A percentile compares a stretch with the other conserved stretches of the same genome.
Evolutionary conservation across 2,113 vertebrate genomes (phyloP).

Genomic region (Pseudorasbora parva): DNA sequence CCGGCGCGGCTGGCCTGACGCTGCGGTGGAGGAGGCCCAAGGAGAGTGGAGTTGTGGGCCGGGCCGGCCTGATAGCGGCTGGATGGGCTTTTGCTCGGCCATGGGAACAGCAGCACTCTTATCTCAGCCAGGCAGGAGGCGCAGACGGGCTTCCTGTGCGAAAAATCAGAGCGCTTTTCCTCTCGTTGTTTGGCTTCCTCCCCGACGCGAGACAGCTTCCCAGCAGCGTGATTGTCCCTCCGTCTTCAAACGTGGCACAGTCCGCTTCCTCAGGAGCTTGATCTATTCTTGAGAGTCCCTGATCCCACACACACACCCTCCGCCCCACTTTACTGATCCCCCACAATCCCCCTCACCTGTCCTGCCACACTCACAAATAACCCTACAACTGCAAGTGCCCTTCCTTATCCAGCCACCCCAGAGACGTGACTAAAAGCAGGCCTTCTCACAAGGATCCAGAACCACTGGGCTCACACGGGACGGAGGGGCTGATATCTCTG

Average conservation of each 20-base stretch:
- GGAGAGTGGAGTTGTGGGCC: conserved; percentile 77
- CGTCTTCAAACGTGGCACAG: conserved; percentile 99
- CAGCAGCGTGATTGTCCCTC: conserved; percentile 98
- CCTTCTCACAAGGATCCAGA: conserved; percentile 64
- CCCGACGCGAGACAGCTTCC: conserved; percentile 94
- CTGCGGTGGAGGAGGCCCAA: conserved; percentile 77
- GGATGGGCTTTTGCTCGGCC: conserved; percentile 90
- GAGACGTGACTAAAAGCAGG: conserved; percentile 59
- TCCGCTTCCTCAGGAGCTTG: conserved; percentile 97
- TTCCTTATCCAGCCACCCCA: conserved; percentile 58
- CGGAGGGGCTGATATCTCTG: conserved; percentile 48
- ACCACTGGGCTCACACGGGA: conserved; percentile 54
- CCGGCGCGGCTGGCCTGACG: conserved; percentile 75
- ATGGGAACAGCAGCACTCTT: conserved; percentile 95
- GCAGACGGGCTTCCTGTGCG: conserved; percentile 95
- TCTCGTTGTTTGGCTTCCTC: conserved; percentile 99
- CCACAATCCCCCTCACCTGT: conserved; percentile 56
- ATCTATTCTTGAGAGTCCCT: conserved; percentile 88
- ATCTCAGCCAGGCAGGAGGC: conserved; percentile 98
- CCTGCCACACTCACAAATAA: conserved; percentile 11
- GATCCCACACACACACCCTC: conserved; percentile 61
- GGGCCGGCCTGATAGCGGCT: conserved; percentile 84
- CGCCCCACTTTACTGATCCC: conserved; percentile 50
- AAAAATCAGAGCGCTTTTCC: conserved; percentile 99
- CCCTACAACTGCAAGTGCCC: conserved; percentile 15